Evolutionary conservation across 1,140 invertebrate genomes (phyloP).

Genomic region (Drosophila tristis): DNA sequence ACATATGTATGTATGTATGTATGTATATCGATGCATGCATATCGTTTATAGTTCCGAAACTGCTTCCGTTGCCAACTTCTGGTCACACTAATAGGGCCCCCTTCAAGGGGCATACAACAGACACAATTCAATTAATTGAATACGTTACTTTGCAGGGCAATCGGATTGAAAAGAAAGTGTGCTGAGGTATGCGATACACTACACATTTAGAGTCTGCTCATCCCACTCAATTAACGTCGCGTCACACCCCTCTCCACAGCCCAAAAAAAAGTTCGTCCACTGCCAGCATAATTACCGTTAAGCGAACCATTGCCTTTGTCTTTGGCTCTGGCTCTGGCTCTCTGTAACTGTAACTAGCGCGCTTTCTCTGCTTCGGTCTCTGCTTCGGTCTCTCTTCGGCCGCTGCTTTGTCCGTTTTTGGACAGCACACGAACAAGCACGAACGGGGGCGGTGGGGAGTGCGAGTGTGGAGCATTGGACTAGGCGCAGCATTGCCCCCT

Average conservation of each 20-base stretch:
- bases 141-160: no score
- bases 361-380: slow-evolving; percentile 60
- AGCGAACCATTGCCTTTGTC: slow-evolving; percentile 43
- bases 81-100: no score
- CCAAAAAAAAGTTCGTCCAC: no score
- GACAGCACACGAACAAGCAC: slow-evolving; percentile 24
- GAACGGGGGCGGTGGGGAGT: not conserved
- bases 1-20: no score
- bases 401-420: slow-evolving; percentile 38
- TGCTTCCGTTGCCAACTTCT: no score
- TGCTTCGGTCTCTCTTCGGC: slow-evolving; percentile 6
- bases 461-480: no score
- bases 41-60: no score
- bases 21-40: no score
- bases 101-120: no score
- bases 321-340: slow-evolving; percentile 50
- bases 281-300: slow-evolving; percentile 41
- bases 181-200: no score
- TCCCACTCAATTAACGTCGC: slow-evolving; percentile 42
- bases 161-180: slow-evolving; percentile 26
- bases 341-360: slow-evolving; percentile 72
- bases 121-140: no score
- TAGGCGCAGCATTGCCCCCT: slow-evolving; percentile 10
- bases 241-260: not conserved
- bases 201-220: slow-evolving; percentile 27